These are phyloP conservation scores for Drosophila bunnanda DNA, from an alignment of 2,888 invertebrate species.

Conservation along the genomic window DNA sequence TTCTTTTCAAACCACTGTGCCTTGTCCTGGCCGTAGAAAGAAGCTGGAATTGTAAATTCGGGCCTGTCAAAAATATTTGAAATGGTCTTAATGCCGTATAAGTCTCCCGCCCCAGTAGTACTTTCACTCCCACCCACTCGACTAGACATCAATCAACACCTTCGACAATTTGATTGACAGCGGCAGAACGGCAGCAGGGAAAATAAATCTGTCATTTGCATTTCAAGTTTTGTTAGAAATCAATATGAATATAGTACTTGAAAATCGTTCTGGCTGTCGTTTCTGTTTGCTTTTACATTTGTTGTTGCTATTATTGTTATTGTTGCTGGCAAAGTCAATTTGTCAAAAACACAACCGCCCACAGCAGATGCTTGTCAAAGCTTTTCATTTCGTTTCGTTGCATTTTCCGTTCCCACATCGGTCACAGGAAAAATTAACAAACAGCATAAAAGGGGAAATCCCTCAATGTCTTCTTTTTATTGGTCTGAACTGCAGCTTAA, in stretches of 20 bases:
- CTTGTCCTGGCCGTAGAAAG: neutral
- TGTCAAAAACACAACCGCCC: conserved; percentile 64
- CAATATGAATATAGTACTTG: conserved; percentile 71
- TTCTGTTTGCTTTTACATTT: neutral
- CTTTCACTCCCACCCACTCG: conserved; percentile 7
- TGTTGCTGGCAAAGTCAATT: conserved; percentile 71
- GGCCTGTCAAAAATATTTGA: conserved; percentile 69
- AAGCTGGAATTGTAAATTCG: conserved; percentile 41
- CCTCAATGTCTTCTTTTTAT: conserved; percentile 48
- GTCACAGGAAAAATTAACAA: conserved; percentile 21
- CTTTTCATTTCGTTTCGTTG: conserved; percentile 45
- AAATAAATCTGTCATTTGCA: conserved; percentile 81
- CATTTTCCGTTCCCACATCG: conserved; percentile 20
- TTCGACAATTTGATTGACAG: conserved; percentile 75
- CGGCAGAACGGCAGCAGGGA: conserved; percentile 65
- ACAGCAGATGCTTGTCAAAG: conserved; percentile 55
- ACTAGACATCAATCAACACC: conserved; percentile 78
- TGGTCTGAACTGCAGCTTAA: conserved; percentile 54
- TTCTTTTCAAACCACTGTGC: conserved; percentile 15
- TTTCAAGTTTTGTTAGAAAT: conserved; percentile 72
- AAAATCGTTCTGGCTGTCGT: conserved; percentile 35
- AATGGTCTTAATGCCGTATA: conserved; percentile 37
- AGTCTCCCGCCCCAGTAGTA: conserved; percentile 4
- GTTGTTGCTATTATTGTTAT: conserved; percentile 46
- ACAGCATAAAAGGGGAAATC: conserved; percentile 41